Base-by-base conservation (phyloP, 2,888 invertebrate genomes). In the Sphaerophoria rueppellii region DNA sequence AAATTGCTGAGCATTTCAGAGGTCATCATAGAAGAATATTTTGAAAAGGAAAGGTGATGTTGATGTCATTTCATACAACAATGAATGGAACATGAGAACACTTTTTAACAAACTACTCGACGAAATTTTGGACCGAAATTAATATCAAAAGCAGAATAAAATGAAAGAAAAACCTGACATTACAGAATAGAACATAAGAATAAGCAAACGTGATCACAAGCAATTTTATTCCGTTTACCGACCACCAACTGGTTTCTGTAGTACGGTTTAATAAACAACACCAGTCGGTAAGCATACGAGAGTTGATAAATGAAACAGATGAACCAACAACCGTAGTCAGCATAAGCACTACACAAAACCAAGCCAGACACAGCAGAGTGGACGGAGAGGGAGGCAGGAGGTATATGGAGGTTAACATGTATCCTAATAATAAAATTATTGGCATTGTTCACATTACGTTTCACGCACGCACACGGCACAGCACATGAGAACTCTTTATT, bases 221-320 rank as follows among this genome's bases (percentile, higher is more conserved):
- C 37, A 58, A 76, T 43, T 11, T 67, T 67, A 40, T 67, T 67
- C 73, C 77, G 69, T 63, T 67, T 78, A 55, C 73, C 78, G 82
- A 82, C 78, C 82, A 82, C 82, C 78, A 82, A 74, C 78, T 82
- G 82, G 74, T 71, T 67, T 74, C 24, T 24, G 24, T 24, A 24
- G 55, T 78, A 78, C 58, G 73, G 78, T 82, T 73, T 77, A 69
- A 67, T 67, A 69, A 73, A 52, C 48, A 69, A 77, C 57, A 67
- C 7, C 50, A 73, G 32, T 58, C 34, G 72, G 37, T 58, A 50
- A 43, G 40, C 9, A 43, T 24, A 24, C 24, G 24, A 24, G 24
- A 24, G 24, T 24, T 24, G 2, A 24, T 24, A 24, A 24, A 24
- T 24, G 24, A 52, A 11, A 37, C 37, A 43, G 52, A 34, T 32